Percentiles rank a stretch among this genome's conserved stretches.
Evolutionary conservation across 2,797 vertebrate genomes (phyloP).

Genomic region (Leucoraja ocellata): DNA sequence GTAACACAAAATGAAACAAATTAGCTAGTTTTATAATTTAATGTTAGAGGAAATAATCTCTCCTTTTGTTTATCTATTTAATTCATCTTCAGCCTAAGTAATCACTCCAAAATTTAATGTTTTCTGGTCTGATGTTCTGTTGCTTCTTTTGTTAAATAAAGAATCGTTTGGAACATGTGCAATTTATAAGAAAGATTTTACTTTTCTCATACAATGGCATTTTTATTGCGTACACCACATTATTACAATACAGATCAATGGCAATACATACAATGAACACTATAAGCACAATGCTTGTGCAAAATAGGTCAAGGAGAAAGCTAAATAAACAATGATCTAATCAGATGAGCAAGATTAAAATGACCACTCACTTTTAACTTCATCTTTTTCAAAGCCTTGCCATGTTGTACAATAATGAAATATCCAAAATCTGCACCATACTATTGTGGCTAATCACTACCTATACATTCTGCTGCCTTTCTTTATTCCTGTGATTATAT

Average conservation of each 20-base stretch:
- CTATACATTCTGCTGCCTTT: neutral
- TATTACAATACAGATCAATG: neutral
- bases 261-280: neutral
- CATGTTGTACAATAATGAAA: neutral
- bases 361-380: neutral
- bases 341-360: neutral
- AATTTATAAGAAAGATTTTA: neutral
- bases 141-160: neutral
- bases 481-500: neutral
- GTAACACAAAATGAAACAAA: constrained; percentile 39
- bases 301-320: neutral
- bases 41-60: too few species aligned
- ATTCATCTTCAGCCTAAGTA: neutral
- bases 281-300: neutral
- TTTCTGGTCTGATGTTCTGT: neutral
- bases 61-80: too few species aligned
- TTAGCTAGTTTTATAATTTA: too few species aligned
- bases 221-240: neutral
- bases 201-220: neutral
- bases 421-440: too few species aligned
- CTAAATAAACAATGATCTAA: neutral
- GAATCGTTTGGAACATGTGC: neutral
- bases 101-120: neutral
- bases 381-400: neutral
- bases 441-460: neutral